phyloP scores from a whole-genome alignment of 1,140 invertebrate genomes.

The Trissolcus basalis region DNA sequence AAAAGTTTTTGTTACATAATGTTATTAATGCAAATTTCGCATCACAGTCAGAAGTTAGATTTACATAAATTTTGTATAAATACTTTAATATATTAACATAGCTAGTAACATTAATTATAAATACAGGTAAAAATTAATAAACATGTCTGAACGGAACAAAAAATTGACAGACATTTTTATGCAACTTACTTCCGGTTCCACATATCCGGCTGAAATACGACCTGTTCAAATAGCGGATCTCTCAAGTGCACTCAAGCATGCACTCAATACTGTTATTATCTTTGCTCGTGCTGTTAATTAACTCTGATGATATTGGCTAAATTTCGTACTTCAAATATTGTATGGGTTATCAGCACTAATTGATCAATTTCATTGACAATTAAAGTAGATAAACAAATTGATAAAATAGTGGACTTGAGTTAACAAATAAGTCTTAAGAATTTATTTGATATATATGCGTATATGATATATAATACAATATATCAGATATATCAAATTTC shows the following conservation, averaged over 20 bases:
- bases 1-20: too few species aligned
- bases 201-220: slow-evolving; percentile 31
- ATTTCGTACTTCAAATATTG: slow-evolving; percentile 10
- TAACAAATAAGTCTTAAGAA: too few species aligned
- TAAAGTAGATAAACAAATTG: slow-evolving; percentile 5
- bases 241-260: slow-evolving; percentile 23
- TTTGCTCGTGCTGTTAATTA: slow-evolving; percentile 25
- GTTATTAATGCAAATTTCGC: too few species aligned
- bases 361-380: neutral
- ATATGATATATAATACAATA: too few species aligned
- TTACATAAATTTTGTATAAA: too few species aligned
- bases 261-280: slow-evolving; percentile 14
- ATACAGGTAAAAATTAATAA: slow-evolving; percentile 17
- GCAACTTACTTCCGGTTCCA: slow-evolving; percentile 29
- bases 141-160: slow-evolving; percentile 7
- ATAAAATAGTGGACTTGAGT: too few species aligned
- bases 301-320: slow-evolving; percentile 26
- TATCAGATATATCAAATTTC: too few species aligned
- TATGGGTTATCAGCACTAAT: neutral
- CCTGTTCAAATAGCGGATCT: slow-evolving; percentile 44
- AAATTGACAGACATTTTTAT: slow-evolving; percentile 17
- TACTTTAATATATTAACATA: slow-evolving; percentile 4
- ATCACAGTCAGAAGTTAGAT: too few species aligned
- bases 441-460: too few species aligned
- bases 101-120: slow-evolving; percentile 22